Evolutionary conservation across 2,888 invertebrate species (phyloP).

Genomic region (Pomacea canaliculata): DNA sequence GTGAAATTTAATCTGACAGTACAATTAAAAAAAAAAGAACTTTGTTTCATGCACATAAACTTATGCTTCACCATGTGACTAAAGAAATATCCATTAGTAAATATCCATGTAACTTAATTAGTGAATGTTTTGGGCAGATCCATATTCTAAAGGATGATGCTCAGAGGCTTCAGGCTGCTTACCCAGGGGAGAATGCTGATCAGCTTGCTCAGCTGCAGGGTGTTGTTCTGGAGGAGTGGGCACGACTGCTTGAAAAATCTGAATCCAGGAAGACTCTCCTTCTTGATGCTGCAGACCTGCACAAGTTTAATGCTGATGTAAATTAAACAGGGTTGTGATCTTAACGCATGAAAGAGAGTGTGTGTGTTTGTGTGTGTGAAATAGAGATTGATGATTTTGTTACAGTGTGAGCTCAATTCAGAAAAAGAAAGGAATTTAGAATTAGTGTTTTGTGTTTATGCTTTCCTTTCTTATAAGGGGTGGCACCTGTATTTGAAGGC

Average conservation of each 20-base stretch:
- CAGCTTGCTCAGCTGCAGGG: slow-evolving; percentile 90
- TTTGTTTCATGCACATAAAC: too few species aligned
- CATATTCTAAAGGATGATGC: slow-evolving; percentile 93
- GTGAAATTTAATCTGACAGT: too few species aligned
- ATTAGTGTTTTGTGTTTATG: too few species aligned
- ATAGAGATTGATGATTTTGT: background rate
- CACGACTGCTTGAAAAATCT: slow-evolving; percentile 84
- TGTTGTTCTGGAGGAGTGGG: slow-evolving; percentile 89
- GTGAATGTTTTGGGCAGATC: slow-evolving; percentile 49
- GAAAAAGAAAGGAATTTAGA: too few species aligned
- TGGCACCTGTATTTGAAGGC: too few species aligned
- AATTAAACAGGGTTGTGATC: slow-evolving; percentile 48
- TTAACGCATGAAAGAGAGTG: background rate
- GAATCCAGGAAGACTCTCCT: slow-evolving; percentile 84
- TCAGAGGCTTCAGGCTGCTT: slow-evolving; percentile 83
- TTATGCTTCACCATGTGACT: too few species aligned
- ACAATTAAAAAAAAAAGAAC: too few species aligned
- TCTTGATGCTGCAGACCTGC: slow-evolving; percentile 88
- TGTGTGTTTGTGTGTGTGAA: background rate
- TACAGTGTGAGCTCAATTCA: background rate
- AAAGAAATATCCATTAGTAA: too few species aligned
- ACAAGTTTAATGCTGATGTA: slow-evolving; percentile 87
- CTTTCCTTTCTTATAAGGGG: too few species aligned
- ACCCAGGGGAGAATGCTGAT: slow-evolving; percentile 91
- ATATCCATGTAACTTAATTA: too few species aligned